Percentiles rank a stretch among this genome's conserved stretches.
Evolutionary conservation across 1,140 invertebrate genomes (phyloP).

Genomic region (Nasonia vitripennis): DNA sequence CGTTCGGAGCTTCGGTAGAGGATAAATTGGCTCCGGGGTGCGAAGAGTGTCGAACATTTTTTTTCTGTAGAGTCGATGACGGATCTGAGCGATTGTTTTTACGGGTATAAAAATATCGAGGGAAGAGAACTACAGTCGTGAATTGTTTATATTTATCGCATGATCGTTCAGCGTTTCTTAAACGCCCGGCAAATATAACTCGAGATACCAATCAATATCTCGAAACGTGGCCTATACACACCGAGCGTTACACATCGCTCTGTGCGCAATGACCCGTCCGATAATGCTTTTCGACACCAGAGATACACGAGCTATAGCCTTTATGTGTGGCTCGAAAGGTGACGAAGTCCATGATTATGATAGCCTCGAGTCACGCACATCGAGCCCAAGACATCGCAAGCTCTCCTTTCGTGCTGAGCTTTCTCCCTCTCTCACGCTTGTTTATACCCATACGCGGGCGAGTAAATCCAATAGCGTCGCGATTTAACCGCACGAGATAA

Average conservation of each 20-base stretch:
- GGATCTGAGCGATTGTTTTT: no score
- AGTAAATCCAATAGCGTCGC: neutral
- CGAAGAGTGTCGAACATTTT: no score
- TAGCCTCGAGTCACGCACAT: conserved; percentile 8
- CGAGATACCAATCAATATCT: no score
- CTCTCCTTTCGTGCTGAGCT: neutral
- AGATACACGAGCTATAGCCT: neutral
- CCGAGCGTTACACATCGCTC: no score
- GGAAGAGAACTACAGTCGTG: no score
- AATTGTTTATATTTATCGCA: no score
- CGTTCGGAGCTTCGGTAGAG: no score
- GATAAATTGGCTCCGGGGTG: neutral
- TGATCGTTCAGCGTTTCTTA: no score
- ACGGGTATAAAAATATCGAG: no score
- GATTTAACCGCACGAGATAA: neutral
- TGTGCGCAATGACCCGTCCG: no score
- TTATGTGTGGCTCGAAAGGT: neutral
- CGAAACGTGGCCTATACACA: no score
- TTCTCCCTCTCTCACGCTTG: neutral
- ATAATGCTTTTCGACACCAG: neutral
- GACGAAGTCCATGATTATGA: neutral
- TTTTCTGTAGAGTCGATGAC: neutral
- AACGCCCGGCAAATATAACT: no score
- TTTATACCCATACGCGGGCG: neutral
- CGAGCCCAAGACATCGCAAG: neutral